Percentiles rank a stretch among this genome's conserved stretches.
Evolutionary conservation across 2,797 vertebrate genomes (phyloP).

Genomic region (Graptemys geographica): DNA sequence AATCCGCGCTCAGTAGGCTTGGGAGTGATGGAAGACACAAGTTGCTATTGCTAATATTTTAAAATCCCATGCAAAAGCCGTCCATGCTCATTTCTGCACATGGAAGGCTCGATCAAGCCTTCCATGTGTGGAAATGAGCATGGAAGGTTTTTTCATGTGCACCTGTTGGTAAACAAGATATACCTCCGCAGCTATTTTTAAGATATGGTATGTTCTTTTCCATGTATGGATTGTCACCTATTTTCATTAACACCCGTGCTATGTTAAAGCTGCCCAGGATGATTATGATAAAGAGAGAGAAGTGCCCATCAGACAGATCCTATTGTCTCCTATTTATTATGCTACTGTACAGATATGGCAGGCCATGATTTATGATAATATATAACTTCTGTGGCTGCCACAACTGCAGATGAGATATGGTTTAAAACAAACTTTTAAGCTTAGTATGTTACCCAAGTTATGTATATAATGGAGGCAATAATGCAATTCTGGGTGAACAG

Average conservation of each 20-base stretch:
- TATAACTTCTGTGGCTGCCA: not conserved
- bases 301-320: not conserved
- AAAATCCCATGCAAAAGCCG: rapidly evolving
- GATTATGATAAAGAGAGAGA: rapidly evolving
- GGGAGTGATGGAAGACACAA: rapidly evolving
- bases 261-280: not conserved
- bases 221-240: not conserved
- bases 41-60: rapidly evolving
- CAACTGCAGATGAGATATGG: not conserved
- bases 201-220: not conserved
- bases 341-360: rapidly evolving
- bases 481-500: not conserved
- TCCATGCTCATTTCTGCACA: rapidly evolving
- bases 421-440: not conserved
- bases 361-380: not conserved
- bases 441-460: not conserved
- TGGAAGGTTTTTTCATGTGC: no score
- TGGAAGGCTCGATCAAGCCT: not conserved
- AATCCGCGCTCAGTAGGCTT: rapidly evolving
- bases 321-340: rapidly evolving
- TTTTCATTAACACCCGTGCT: not conserved
- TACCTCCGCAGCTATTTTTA: not conserved
- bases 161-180: not conserved
- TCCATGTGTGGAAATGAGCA: no score
- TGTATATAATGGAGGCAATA: no score